phyloP scores from a whole-genome alignment of 2,113 vertebrate species.

The Nesoenas mayeri region DNA sequence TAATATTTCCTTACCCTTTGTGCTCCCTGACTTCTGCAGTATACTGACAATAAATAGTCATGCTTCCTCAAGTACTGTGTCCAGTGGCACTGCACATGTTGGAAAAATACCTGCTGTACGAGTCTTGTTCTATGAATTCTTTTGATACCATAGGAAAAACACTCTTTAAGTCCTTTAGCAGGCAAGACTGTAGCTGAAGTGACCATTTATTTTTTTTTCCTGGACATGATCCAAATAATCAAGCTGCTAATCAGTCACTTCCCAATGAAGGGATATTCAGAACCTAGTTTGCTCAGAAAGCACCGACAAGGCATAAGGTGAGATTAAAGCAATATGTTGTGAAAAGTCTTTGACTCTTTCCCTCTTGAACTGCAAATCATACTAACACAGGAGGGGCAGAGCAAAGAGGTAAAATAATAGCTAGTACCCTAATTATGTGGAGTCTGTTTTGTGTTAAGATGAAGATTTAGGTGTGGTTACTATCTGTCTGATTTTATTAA shows the following conservation, averaged over 20 bases:
- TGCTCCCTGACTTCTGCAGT: background rate
- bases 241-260: background rate
- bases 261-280: background rate
- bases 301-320: background rate
- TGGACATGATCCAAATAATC: background rate
- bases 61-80: background rate
- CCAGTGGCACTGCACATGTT: background rate
- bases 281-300: background rate
- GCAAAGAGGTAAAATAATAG: slow-evolving; percentile 55
- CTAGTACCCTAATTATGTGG: slow-evolving; percentile 40
- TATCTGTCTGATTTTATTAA: slow-evolving; percentile 54
- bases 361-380: slow-evolving; percentile 2
- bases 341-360: slow-evolving; percentile 27
- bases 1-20: background rate
- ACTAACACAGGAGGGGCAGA: slow-evolving; percentile 33
- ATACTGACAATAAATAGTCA: background rate
- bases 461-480: slow-evolving; percentile 49
- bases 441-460: slow-evolving; percentile 24
- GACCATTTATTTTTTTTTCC: background rate
- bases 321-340: background rate
- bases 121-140: background rate
- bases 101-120: background rate
- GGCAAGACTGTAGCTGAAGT: background rate
- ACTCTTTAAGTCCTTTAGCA: background rate
- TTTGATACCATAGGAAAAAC: background rate